phyloP scores from a whole-genome alignment of 1,140 invertebrate species.

The Trissolcus basalis region DNA sequence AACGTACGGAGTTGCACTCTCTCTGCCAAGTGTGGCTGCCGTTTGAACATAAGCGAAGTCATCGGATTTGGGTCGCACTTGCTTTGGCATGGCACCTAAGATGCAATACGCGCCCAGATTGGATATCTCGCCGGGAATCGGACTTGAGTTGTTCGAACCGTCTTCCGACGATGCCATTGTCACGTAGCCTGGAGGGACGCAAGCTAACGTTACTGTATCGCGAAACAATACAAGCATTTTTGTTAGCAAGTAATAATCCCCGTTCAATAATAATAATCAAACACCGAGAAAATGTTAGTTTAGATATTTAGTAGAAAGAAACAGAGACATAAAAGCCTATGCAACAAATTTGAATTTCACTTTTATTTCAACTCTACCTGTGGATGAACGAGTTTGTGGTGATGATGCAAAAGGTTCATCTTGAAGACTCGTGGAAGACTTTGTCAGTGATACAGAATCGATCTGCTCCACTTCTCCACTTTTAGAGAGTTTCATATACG shows the following conservation, averaged over 20 bases:
- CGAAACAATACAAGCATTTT: not conserved
- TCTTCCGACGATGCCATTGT: conserved; percentile 73
- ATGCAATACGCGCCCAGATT: conserved; percentile 60
- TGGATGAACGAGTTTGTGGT: conserved; percentile 70
- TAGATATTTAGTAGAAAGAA: not conserved
- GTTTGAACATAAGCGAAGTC: conserved; percentile 40
- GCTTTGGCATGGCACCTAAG: conserved; percentile 61
- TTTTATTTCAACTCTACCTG: conserved; percentile 54
- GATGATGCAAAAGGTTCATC: conserved; percentile 65
- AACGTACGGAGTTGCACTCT: not conserved
- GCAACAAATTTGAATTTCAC: too few relatives aligned
- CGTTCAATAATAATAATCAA: not conserved
- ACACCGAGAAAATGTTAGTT: not conserved
- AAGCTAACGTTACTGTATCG: conserved; percentile 29
- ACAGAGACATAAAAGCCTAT: not conserved
- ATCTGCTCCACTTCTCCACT: conserved; percentile 57
- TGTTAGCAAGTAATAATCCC: not conserved
- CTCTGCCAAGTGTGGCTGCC: not conserved
- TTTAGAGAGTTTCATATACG: conserved; percentile 68
- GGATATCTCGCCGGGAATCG: conserved; percentile 60
- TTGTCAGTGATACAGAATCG: conserved; percentile 66
- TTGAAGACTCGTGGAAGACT: conserved; percentile 71
- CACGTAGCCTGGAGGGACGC: conserved; percentile 64
- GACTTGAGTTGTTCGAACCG: conserved; percentile 67
- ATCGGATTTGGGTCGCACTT: conserved; percentile 56